Evolutionary conservation across 2,113 vertebrate genomes (phyloP).

Genomic region (Nothobranchius furzeri): DNA sequence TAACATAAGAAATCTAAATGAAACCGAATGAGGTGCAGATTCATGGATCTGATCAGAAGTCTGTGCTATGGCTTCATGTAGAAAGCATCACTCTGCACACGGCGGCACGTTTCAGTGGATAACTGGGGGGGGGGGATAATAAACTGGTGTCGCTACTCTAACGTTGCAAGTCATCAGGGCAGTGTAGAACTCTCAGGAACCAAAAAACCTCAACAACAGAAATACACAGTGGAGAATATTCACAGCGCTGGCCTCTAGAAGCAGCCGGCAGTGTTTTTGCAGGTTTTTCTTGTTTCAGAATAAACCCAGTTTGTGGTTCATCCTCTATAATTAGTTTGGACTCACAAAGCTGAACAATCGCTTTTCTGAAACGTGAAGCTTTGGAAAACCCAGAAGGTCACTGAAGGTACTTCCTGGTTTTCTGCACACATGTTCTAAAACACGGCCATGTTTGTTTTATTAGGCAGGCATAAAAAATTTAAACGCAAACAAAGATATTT

Average conservation of each 20-base stretch:
- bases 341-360: neutral
- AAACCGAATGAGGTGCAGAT: conserved; percentile 4
- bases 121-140: neutral
- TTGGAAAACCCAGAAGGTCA: neutral
- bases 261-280: neutral
- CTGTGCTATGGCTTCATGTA: conserved; percentile 25
- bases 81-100: neutral
- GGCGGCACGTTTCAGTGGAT: neutral
- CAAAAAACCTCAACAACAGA: conserved; percentile 34
- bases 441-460: neutral
- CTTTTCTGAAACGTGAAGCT: neutral
- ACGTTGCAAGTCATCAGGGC: conserved; percentile 57
- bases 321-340: neutral
- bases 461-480: neutral
- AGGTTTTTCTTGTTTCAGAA: neutral
- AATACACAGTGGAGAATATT: conserved; percentile 46
- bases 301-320: neutral
- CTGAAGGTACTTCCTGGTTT: neutral
- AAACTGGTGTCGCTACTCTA: conserved; percentile 16
- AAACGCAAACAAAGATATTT: neutral
- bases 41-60: neutral
- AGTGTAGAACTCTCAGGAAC: conserved; percentile 16
- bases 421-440: neutral
- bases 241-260: conserved; percentile 20
- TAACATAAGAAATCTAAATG: conserved; percentile 11